phyloP scores from a whole-genome alignment of 1,140 invertebrate genomes.

The Marisa cornuarietis region DNA sequence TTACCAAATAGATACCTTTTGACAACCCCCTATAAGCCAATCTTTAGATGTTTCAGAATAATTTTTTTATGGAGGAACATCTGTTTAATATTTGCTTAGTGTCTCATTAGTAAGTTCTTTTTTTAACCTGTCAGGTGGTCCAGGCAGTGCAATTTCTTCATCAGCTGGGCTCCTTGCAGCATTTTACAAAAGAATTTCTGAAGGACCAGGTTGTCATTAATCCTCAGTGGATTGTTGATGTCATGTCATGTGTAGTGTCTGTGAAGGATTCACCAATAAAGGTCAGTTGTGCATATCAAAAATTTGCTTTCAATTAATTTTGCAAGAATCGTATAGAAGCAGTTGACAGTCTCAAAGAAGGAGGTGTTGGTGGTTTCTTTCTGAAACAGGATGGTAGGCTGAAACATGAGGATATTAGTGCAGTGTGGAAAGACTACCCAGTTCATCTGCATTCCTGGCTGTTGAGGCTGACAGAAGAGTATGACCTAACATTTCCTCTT shows the following conservation, averaged over 20 bases:
- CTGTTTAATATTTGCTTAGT: too few species aligned
- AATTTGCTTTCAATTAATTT: too few species aligned
- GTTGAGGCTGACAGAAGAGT: conserved; percentile 63
- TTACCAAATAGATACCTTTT: too few species aligned
- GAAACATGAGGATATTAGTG: conserved; percentile 51
- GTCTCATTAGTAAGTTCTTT: too few species aligned
- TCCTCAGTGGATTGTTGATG: conserved; percentile 66
- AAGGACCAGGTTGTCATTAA: conserved; percentile 62
- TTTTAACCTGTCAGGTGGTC: conserved; percentile 35
- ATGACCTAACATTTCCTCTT: conserved; percentile 62
- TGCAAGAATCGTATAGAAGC: too few species aligned
- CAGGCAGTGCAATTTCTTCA: conserved; percentile 63
- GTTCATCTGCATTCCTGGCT: conserved; percentile 56
- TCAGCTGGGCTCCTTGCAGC: conserved; percentile 62
- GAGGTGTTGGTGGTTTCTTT: not conserved
- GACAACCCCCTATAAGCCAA: too few species aligned
- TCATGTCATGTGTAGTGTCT: conserved; percentile 63
- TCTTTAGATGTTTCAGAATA: too few species aligned
- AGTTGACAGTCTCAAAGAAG: not conserved
- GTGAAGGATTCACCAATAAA: conserved; percentile 56
- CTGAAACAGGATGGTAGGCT: conserved; percentile 55
- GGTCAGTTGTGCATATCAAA: conserved; percentile 24
- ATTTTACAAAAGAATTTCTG: conserved; percentile 59
- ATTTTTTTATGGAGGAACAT: too few species aligned
- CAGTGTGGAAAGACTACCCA: conserved; percentile 59